phyloP scores from a whole-genome alignment of 2,888 invertebrate species.

The Hedychridium roseum region DNA sequence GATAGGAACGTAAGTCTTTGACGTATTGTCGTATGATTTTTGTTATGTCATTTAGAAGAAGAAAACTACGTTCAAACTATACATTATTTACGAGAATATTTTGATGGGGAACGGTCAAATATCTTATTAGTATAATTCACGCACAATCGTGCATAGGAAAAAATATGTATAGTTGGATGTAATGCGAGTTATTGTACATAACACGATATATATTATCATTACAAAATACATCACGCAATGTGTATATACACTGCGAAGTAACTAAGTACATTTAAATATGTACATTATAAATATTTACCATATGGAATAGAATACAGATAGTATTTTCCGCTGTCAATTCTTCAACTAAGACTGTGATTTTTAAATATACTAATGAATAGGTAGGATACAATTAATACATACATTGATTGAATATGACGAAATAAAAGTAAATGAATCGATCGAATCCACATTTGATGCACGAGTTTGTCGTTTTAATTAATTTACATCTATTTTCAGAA shows the following conservation, averaged over 20 bases:
- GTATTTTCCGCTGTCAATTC: slow-evolving; percentile 64
- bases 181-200: slow-evolving; percentile 42
- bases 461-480: too few species aligned
- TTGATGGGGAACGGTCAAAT: slow-evolving; percentile 36
- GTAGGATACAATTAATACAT: slow-evolving; percentile 58
- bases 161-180: slow-evolving; percentile 26
- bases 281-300: slow-evolving; percentile 48
- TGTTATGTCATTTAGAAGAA: too few species aligned
- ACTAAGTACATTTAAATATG: too few species aligned
- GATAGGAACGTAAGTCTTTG: too few species aligned
- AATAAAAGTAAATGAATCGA: slow-evolving; percentile 47
- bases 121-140: slow-evolving; percentile 29
- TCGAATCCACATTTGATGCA: too few species aligned
- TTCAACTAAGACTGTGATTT: slow-evolving; percentile 64
- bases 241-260: slow-evolving; percentile 44
- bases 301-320: slow-evolving; percentile 59
- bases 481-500: too few species aligned
- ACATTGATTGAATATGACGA: slow-evolving; percentile 58
- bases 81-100: too few species aligned
- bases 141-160: slow-evolving; percentile 46
- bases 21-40: too few species aligned
- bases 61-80: too few species aligned
- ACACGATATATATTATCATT: slow-evolving; percentile 33
- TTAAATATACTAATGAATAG: slow-evolving; percentile 61
- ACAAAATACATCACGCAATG: slow-evolving; percentile 24